phyloP scores from a whole-genome alignment of 2,888 invertebrate species.

The Patella pellucida region DNA sequence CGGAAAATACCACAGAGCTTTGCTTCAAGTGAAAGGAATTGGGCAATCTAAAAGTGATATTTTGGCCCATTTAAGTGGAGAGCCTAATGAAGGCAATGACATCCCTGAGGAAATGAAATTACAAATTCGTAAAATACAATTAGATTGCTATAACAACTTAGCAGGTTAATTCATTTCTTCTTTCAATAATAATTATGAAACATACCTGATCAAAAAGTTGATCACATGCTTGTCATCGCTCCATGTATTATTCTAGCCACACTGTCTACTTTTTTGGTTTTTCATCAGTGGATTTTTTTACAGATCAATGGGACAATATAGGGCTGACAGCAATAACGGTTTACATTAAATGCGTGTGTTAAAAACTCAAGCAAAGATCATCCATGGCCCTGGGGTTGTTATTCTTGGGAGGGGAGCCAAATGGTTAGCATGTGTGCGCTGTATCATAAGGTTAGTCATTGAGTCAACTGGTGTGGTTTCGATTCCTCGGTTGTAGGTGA shows the following conservation, averaged over 20 bases:
- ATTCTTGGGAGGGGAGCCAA: too few relatives aligned
- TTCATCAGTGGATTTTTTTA: not conserved
- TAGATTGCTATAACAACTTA: slow-evolving; percentile 67
- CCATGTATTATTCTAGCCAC: not conserved
- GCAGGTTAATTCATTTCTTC: slow-evolving; percentile 54
- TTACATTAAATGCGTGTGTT: too few relatives aligned
- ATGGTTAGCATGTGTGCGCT: too few relatives aligned
- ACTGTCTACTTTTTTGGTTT: slow-evolving; percentile 4
- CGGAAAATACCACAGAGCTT: slow-evolving; percentile 65
- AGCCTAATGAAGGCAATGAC: slow-evolving; percentile 36
- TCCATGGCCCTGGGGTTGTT: too few relatives aligned
- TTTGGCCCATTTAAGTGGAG: slow-evolving; percentile 23
- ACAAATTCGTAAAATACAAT: slow-evolving; percentile 47
- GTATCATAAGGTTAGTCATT: too few relatives aligned
- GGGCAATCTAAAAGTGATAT: slow-evolving; percentile 34
- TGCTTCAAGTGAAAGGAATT: slow-evolving; percentile 61
- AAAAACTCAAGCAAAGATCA: too few relatives aligned
- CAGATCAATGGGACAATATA: too few relatives aligned
- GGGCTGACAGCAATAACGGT: too few relatives aligned
- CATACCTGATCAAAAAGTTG: not conserved
- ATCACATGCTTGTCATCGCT: not conserved
- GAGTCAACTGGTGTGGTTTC: too few relatives aligned
- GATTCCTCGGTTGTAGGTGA: too few relatives aligned
- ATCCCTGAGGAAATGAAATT: slow-evolving; percentile 39
- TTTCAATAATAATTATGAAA: not conserved